Conservation (phyloP, 2,888 invertebrate genomes). For the Parnassius smintheus region DNA sequence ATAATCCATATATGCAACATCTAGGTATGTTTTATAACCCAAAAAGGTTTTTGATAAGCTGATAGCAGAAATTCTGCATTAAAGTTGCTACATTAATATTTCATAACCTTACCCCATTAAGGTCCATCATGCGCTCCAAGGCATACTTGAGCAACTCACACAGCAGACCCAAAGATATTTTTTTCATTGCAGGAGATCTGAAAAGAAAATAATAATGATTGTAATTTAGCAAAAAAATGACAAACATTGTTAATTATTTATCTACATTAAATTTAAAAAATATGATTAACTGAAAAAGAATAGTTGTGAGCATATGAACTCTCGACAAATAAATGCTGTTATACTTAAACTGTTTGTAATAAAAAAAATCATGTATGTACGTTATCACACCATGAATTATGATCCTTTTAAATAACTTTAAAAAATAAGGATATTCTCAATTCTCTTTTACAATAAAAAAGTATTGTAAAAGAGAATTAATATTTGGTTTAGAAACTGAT, state of each 20-base stretch:
- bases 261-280: not conserved
- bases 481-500: too few relatives aligned
- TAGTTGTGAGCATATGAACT: not conserved
- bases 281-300: conserved; percentile 8
- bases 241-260: too few relatives aligned
- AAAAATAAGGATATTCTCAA: too few relatives aligned
- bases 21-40: too few relatives aligned
- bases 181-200: conserved; percentile 86
- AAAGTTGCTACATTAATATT: not conserved
- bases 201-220: conserved; percentile 37
- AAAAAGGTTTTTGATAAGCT: too few relatives aligned
- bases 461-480: too few relatives aligned
- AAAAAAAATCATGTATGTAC: too few relatives aligned
- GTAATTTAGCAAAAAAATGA: not conserved
- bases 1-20: too few relatives aligned
- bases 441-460: too few relatives aligned
- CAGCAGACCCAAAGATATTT: conserved; percentile 86
- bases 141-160: conserved; percentile 90
- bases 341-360: not conserved
- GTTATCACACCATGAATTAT: too few relatives aligned
- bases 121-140: conserved; percentile 88
- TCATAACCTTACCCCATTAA: conserved; percentile 84
- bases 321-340: not conserved
- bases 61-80: too few relatives aligned
- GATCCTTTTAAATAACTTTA: too few relatives aligned